These are phyloP conservation scores for Ips typographus DNA, from an alignment of 1,140 invertebrate genomes.

Conservation along the genomic window DNA sequence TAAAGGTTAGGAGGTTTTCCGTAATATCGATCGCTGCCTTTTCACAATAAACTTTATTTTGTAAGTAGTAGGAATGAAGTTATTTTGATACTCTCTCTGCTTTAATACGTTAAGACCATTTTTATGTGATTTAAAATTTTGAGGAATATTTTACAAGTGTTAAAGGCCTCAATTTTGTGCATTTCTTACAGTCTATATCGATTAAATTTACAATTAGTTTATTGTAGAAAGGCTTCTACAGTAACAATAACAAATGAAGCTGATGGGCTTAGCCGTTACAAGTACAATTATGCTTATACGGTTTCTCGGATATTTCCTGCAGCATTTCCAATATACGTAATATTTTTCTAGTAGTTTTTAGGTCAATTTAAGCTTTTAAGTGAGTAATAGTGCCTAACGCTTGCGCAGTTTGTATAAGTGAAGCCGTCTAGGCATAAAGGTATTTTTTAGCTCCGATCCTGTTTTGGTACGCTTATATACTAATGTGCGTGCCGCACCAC, in stretches of 20 bases:
- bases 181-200: background rate
- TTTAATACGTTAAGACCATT: background rate
- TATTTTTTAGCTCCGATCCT: slow-evolving; percentile 11
- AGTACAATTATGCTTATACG: slow-evolving; percentile 12
- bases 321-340: background rate
- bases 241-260: background rate
- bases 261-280: slow-evolving; percentile 14
- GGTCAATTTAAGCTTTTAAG: background rate
- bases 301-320: slow-evolving; percentile 2
- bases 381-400: background rate
- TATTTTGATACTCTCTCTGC: background rate
- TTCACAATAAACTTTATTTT: background rate
- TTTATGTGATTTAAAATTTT: slow-evolving; percentile 4
- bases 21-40: background rate
- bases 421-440: slow-evolving; percentile 1
- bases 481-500: too few relatives aligned
- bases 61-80: background rate
- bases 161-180: background rate
- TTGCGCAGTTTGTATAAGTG: background rate
- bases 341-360: background rate
- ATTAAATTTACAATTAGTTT: slow-evolving; percentile 1
- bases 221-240: slow-evolving; percentile 16
- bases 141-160: background rate
- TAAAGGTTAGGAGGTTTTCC: background rate
- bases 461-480: background rate